Conservation (phyloP, 2,888 invertebrate species). For the Thera obeliscata region DNA sequence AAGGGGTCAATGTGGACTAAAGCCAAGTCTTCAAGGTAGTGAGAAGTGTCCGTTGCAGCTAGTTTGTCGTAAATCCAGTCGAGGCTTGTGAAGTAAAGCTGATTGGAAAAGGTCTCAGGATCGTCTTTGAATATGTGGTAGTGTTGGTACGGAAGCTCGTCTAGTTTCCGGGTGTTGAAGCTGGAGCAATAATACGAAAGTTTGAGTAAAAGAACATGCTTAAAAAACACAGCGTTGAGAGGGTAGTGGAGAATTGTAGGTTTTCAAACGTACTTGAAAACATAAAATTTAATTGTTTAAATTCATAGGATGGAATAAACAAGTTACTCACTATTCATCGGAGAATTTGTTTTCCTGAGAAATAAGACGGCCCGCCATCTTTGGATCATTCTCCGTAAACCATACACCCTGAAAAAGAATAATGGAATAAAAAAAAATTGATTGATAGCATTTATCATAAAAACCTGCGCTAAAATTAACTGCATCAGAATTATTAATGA, state of each 20-base stretch:
- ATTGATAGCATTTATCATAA: too few species aligned
- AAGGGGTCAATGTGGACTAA: conserved; percentile 77
- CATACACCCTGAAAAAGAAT: conserved; percentile 81
- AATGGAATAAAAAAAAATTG: too few species aligned
- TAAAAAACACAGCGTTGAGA: too few species aligned
- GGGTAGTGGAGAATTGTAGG: too few species aligned
- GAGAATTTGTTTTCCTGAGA: conserved; percentile 84
- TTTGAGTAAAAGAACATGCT: too few species aligned
- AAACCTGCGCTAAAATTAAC: too few species aligned
- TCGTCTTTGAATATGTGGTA: conserved; percentile 84
- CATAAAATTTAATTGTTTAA: too few species aligned
- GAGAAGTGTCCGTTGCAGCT: conserved; percentile 89
- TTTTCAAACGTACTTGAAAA: too few species aligned
- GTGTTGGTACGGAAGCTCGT: conserved; percentile 92
- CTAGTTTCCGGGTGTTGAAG: conserved; percentile 91
- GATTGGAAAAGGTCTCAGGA: conserved; percentile 85
- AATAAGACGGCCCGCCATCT: conserved; percentile 84
- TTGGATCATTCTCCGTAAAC: conserved; percentile 82
- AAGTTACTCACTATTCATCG: conserved; percentile 69
- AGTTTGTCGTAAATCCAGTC: conserved; percentile 93
- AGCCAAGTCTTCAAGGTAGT: conserved; percentile 90
- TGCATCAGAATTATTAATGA: too few species aligned
- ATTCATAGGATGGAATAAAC: too few species aligned
- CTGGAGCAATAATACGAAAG: conserved; percentile 68
- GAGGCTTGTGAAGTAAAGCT: conserved; percentile 89